phyloP scores from a whole-genome alignment of 2,888 invertebrate genomes.

The Tachina lurida region DNA sequence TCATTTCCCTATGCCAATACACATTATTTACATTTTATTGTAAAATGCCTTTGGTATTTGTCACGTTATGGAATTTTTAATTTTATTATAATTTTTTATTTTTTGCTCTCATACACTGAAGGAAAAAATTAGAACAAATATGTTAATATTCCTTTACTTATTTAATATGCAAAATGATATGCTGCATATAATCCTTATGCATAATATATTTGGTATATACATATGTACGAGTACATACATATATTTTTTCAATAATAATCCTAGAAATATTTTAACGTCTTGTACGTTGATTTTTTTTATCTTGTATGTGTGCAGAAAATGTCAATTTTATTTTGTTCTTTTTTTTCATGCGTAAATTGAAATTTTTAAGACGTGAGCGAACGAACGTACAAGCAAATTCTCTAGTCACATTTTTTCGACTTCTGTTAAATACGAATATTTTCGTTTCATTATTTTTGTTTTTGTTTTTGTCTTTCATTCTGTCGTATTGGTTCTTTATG shows the following conservation, averaged over 20 bases:
- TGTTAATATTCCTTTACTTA: constrained; percentile 23
- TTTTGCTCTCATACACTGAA: background rate
- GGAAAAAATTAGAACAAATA: background rate
- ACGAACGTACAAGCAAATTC: constrained; percentile 26
- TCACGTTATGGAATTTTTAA: constrained; percentile 81
- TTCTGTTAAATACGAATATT: constrained; percentile 34
- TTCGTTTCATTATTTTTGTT: constrained; percentile 25
- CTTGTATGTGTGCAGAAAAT: constrained; percentile 70
- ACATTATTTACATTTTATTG: constrained; percentile 47
- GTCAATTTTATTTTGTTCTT: constrained; percentile 70
- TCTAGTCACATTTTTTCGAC: constrained; percentile 8
- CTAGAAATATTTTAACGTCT: constrained; percentile 56
- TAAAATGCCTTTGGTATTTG: constrained; percentile 74
- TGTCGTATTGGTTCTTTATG: constrained; percentile 51
- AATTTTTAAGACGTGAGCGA: constrained; percentile 79
- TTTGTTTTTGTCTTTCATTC: constrained; percentile 8
- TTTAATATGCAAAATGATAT: constrained; percentile 55
- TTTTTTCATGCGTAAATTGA: constrained; percentile 80
- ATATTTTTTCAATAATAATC: constrained; percentile 2
- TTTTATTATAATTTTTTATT: constrained; percentile 76
- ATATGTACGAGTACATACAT: too few species aligned
- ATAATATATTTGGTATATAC: background rate
- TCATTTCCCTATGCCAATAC: constrained; percentile 18
- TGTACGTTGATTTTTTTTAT: background rate
- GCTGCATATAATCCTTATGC: constrained; percentile 48